Conservation (phyloP, 2,797 vertebrate species). For the Falco novaeseelandiae region DNA sequence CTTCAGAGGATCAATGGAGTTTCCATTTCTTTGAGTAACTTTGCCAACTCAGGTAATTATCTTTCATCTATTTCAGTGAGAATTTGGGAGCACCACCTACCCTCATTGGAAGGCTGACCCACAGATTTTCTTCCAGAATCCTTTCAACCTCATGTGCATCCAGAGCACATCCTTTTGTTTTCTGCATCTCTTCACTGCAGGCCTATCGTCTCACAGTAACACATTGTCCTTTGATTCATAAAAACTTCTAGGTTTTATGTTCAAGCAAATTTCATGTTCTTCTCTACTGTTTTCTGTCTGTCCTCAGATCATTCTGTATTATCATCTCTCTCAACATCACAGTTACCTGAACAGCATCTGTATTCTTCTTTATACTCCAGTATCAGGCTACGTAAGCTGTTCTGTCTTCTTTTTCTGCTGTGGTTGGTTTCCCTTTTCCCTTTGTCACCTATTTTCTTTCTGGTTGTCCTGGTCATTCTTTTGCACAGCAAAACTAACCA, state of each 20-base stretch:
- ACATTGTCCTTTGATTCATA: background rate
- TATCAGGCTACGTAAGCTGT: rapidly evolving
- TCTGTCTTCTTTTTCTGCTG: rapidly evolving
- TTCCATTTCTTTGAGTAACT: background rate
- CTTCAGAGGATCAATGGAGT: background rate
- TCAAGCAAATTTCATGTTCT: background rate
- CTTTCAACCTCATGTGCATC: rapidly evolving
- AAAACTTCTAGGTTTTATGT: background rate
- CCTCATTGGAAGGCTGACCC: background rate
- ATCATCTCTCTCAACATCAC: background rate
- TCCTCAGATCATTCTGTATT: background rate
- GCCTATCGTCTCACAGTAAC: background rate
- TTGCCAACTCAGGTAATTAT: background rate
- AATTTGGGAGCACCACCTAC: background rate
- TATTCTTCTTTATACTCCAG: background rate
- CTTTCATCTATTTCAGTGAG: background rate
- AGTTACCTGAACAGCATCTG: background rate
- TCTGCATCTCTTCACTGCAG: background rate
- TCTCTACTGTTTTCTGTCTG: background rate
- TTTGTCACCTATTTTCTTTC: background rate
- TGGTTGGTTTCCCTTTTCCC: background rate
- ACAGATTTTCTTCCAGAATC: background rate
- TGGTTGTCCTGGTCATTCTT: background rate
- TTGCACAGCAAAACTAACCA: background rate
- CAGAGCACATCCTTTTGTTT: background rate